A percentile compares a stretch with the other conserved stretches of the same genome.
These are phyloP conservation scores for Xenopus petersii DNA, from an alignment of 2,797 vertebrate genomes.

Conservation along the genomic window DNA sequence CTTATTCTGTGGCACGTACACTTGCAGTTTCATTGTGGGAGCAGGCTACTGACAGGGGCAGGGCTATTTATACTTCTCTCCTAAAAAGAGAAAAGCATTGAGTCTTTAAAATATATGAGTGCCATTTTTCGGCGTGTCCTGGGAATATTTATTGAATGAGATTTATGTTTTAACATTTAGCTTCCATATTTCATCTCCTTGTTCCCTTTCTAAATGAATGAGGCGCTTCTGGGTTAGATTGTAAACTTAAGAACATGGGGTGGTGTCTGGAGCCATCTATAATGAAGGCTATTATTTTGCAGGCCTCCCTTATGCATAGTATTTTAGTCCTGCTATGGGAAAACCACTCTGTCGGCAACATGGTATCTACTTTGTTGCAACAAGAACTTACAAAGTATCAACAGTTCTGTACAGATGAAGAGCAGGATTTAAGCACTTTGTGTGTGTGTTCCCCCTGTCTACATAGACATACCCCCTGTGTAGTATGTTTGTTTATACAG, in stretches of 20 bases:
- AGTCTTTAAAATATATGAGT: neutral
- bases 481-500: too few relatives aligned
- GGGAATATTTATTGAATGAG: slow-evolving; percentile 26
- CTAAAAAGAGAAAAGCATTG: neutral
- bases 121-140: neutral
- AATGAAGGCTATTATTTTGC: slow-evolving; percentile 2
- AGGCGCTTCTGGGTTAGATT: slow-evolving; percentile 42
- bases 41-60: too few relatives aligned
- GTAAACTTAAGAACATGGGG: slow-evolving; percentile 44
- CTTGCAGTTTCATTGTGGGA: too few relatives aligned
- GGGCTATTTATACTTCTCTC: too few relatives aligned
- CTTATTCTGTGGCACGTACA: neutral
- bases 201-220: slow-evolving; percentile 41
- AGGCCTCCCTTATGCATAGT: slow-evolving; percentile 4
- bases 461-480: too few relatives aligned
- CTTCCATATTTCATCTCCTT: slow-evolving; percentile 44
- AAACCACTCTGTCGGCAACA: neutral
- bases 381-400: too few relatives aligned
- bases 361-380: too few relatives aligned
- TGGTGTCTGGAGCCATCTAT: slow-evolving; percentile 24
- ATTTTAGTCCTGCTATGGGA: neutral
- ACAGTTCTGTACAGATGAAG: too few relatives aligned
- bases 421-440: too few relatives aligned
- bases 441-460: too few relatives aligned
- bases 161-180: slow-evolving; percentile 42